Conservation (phyloP, 92 coral and sea anemone genomes). For the Ricordea florida region DNA sequence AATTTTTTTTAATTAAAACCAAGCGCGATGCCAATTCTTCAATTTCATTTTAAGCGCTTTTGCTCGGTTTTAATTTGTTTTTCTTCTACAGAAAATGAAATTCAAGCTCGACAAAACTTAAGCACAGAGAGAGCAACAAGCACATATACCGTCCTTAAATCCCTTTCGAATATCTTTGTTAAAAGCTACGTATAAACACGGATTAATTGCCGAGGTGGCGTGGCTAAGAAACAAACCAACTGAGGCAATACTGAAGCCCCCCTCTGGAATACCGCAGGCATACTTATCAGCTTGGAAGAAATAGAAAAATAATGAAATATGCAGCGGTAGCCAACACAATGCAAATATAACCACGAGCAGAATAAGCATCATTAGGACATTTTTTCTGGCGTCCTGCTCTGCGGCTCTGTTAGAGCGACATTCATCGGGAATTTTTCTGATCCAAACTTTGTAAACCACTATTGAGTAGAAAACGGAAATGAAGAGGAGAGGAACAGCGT, state of each 20-base stretch:
- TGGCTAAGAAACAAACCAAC: conserved; percentile 82
- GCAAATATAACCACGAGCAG: conserved; percentile 66
- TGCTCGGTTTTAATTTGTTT: too few relatives aligned
- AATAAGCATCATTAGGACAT: conserved; percentile 45
- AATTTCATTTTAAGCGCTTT: too few relatives aligned
- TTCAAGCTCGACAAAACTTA: too few relatives aligned
- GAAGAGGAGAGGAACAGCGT: conserved; percentile 57
- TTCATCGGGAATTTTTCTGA: conserved; percentile 46
- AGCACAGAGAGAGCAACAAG: neutral
- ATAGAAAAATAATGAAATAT: conserved; percentile 57
- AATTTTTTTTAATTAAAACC: too few relatives aligned
- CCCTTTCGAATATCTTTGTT: conserved; percentile 51
- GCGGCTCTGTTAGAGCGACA: conserved; percentile 23
- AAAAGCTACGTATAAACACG: conserved; percentile 66
- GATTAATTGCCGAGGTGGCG: conserved; percentile 71
- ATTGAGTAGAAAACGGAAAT: conserved; percentile 63
- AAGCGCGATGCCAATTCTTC: too few relatives aligned
- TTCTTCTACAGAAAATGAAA: too few relatives aligned
- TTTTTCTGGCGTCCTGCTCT: conserved; percentile 42
- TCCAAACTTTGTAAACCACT: conserved; percentile 62
- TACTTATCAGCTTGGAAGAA: conserved; percentile 52
- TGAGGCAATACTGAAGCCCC: conserved; percentile 45
- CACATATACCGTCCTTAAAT: neutral
- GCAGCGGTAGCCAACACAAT: conserved; percentile 79
- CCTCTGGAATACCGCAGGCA: conserved; percentile 70